Base-by-base conservation (phyloP, 35 echinoderm and acorn worm species). In the Patiria miniata region DNA sequence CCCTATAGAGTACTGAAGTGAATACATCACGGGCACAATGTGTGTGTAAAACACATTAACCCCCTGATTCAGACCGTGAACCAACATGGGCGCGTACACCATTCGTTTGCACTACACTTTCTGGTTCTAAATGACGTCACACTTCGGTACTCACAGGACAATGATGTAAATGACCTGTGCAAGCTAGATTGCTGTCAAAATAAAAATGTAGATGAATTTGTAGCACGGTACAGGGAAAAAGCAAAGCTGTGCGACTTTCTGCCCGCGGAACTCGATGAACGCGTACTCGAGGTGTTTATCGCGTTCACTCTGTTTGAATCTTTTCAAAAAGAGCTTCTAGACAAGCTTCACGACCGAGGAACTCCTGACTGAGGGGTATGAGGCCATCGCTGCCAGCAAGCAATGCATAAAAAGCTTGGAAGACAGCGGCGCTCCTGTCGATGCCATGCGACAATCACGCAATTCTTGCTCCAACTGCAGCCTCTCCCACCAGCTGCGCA, bases 191-290 rank as follows among this genome's bases (percentile, higher is more conserved):
- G n/a, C n/a, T n/a, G n/a, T n/a, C n/a, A n/a, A n/a, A n/a, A n/a
- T n/a, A n/a, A 91, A 87, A 91, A 28, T 29, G 33, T 87, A 9
- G 90, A 92, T 61, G 90, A 68, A 29, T 92, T 92, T 52, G 84
- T 92, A 15, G 87, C 77, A 12, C n/a, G 84, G 39, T 87, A 76
- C 34, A 40, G 84, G 0, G 36, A 30, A 8, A 87, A 92, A 69
- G 78, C 36, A 18, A 85, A 17, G 7, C 34, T 85, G 32, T 89
- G 87, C 53, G 59, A 90, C 29, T 90, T 90, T 56, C 36, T 5
- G 23, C 30, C 18, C 21, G 73, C 5, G 8, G 90, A 92, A 40
- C 73, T 91, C 8, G 16, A 33, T 32, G 81, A 83, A 21, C n/a
- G 82, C 12, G 47, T 90, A 7, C 83, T 85, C 10, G 89, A 91